These are phyloP conservation scores for Geophilus truncorum DNA, from an alignment of 2,888 invertebrate genomes.

Conservation along the genomic window DNA sequence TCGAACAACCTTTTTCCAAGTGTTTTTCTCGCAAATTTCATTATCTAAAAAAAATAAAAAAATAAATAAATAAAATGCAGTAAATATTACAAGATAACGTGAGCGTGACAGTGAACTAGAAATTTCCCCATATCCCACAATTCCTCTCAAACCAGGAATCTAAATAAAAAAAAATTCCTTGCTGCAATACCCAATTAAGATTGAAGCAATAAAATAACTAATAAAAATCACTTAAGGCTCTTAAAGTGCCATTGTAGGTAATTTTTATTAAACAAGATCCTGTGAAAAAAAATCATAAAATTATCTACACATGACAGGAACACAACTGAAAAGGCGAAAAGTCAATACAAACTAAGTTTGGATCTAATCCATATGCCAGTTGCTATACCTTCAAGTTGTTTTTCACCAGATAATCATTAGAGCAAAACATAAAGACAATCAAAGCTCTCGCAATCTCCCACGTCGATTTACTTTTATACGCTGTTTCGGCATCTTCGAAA, in stretches of 20 bases:
- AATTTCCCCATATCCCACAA: neutral
- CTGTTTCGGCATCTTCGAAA: constrained; percentile 82
- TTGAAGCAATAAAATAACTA: too few species aligned
- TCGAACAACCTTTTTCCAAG: constrained; percentile 79
- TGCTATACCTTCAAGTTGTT: constrained; percentile 77
- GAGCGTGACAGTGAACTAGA: neutral
- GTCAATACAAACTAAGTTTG: too few species aligned
- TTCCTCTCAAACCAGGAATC: too few species aligned
- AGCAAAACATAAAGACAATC: constrained; percentile 86
- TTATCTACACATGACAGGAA: too few species aligned
- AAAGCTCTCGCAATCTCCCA: constrained; percentile 84
- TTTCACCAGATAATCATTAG: constrained; percentile 78
- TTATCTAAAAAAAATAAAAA: constrained; percentile 63
- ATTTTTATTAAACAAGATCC: too few species aligned
- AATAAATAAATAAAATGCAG: constrained; percentile 34
- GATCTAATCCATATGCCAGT: neutral
- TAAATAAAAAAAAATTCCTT: too few species aligned
- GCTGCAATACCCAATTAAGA: too few species aligned
- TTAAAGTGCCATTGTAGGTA: too few species aligned
- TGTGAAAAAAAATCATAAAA: too few species aligned
- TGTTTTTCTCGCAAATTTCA: constrained; percentile 69
- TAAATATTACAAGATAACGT: neutral
- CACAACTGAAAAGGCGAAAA: too few species aligned
- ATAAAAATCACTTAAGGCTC: too few species aligned
- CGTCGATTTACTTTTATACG: constrained; percentile 93